Percentiles rank a stretch among this genome's conserved stretches.
These are phyloP conservation scores for Diploptera punctata DNA, from an alignment of 2,888 invertebrate genomes.

Conservation along the genomic window DNA sequence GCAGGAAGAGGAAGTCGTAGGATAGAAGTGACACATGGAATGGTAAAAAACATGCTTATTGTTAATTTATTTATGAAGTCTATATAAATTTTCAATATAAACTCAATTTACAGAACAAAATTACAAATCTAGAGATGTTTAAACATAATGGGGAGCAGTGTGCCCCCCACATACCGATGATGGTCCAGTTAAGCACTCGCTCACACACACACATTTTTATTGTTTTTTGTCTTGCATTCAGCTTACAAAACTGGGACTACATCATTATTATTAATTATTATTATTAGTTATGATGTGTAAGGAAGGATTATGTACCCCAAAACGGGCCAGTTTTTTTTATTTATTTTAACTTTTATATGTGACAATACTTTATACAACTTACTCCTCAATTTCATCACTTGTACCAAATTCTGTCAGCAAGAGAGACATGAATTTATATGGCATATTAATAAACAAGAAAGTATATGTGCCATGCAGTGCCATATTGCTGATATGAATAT, in stretches of 20 bases:
- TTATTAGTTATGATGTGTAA: conserved; percentile 10
- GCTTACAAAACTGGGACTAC: conserved; percentile 5
- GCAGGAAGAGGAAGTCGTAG: no score
- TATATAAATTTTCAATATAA: conserved; percentile 9
- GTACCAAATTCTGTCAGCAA: conserved; percentile 18
- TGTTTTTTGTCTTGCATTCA: background rate
- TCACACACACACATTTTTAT: background rate
- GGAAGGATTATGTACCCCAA: conserved; percentile 24
- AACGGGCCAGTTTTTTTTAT: background rate
- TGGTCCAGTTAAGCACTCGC: background rate
- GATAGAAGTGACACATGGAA: no score
- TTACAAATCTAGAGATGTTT: background rate
- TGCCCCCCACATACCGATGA: background rate
- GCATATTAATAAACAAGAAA: background rate
- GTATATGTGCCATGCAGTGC: no score
- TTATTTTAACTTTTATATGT: background rate
- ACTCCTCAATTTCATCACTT: background rate
- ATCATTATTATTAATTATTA: conserved; percentile 1
- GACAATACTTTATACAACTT: conserved; percentile 12
- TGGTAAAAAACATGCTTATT: background rate
- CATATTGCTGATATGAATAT: no score
- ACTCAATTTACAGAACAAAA: background rate
- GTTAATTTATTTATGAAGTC: conserved; percentile 7
- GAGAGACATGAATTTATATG: background rate
- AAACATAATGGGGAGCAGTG: background rate